A percentile compares a stretch with the other conserved stretches of the same genome.
These are phyloP conservation scores for Ylistrum balloti DNA, from an alignment of 1,140 invertebrate species.

Conservation along the genomic window DNA sequence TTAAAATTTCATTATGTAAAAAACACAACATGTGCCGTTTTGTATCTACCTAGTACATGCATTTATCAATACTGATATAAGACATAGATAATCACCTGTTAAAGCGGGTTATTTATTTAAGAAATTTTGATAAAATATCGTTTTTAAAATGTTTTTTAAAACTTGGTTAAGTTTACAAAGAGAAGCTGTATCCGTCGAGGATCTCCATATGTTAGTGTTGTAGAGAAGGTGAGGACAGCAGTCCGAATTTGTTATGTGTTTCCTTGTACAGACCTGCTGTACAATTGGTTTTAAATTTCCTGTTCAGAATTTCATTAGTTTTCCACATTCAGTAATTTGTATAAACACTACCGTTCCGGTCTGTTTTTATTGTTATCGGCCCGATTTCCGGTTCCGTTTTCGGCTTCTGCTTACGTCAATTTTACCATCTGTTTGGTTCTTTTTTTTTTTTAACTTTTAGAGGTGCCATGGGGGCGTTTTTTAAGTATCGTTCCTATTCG, in stretches of 20 bases:
- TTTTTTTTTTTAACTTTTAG: not conserved
- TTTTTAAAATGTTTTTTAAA: not conserved
- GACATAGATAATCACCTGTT: not conserved
- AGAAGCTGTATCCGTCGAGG: not conserved
- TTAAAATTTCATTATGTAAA: not conserved
- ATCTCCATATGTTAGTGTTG: not conserved
- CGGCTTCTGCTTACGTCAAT: slow-evolving; percentile 26
- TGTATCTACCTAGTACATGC: not conserved
- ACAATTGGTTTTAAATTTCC: slow-evolving; percentile 35
- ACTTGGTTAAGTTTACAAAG: not conserved
- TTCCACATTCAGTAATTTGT: slow-evolving; percentile 28
- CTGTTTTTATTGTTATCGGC: slow-evolving; percentile 34
- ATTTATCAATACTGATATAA: not conserved
- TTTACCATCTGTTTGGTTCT: slow-evolving; percentile 16
- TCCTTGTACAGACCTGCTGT: not conserved
- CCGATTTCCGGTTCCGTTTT: slow-evolving; percentile 31
- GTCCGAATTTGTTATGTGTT: not conserved
- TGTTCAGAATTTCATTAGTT: slow-evolving; percentile 40
- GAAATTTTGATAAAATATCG: not conserved
- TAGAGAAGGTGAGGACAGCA: not conserved
- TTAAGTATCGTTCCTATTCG: not conserved
- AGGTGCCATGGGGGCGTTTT: not conserved
- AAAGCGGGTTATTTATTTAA: not conserved
- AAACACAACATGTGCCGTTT: not conserved
- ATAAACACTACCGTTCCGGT: slow-evolving; percentile 32